Evolutionary conservation across 2,113 vertebrate species (phyloP).

Genomic region (Pangasianodon hypophthalmus): DNA sequence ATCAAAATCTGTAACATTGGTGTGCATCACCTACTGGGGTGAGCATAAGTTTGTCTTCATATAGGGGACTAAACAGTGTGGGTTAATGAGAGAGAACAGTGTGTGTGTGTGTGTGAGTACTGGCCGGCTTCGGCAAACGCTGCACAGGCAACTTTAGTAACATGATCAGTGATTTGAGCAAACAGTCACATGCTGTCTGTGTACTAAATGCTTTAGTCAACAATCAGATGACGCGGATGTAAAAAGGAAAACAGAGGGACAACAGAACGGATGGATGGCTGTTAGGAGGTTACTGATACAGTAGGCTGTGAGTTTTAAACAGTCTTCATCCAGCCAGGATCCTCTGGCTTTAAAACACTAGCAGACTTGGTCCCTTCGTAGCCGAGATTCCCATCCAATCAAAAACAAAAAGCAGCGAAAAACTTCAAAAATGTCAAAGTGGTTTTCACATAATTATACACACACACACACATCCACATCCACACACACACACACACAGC

Average conservation of each 20-base stretch:
- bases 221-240: neutral
- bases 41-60: neutral
- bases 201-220: neutral
- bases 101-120: neutral
- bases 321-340: slow-evolving; percentile 69
- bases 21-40: neutral
- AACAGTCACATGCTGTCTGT: neutral
- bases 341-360: slow-evolving; percentile 67
- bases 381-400: slow-evolving; percentile 61
- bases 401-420: slow-evolving; percentile 67
- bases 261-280: slow-evolving; percentile 71
- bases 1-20: neutral
- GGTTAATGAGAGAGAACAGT: neutral
- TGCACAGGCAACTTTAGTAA: neutral
- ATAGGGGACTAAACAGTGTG: neutral
- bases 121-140: neutral
- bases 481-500: slow-evolving; percentile 49
- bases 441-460: slow-evolving; percentile 56
- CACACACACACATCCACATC: slow-evolving; percentile 50
- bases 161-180: neutral
- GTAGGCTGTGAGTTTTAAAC: slow-evolving; percentile 60
- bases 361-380: slow-evolving; percentile 75
- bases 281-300: slow-evolving; percentile 65
- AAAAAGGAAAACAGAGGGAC: slow-evolving; percentile 50
- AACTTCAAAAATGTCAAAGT: slow-evolving; percentile 69